phyloP scores from a whole-genome alignment of 2,888 invertebrate species.

The Dynastes maya region DNA sequence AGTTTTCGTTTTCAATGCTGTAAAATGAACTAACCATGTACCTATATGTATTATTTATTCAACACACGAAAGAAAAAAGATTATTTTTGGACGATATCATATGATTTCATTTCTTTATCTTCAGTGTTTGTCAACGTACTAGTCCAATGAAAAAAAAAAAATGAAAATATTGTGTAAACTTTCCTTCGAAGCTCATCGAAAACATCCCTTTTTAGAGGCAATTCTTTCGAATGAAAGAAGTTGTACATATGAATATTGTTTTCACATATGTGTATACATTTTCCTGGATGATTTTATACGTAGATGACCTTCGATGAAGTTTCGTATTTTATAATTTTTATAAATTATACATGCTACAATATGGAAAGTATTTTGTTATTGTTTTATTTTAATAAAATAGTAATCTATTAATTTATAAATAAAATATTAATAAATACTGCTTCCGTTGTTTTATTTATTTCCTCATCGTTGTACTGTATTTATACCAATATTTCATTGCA shows the following conservation, averaged over 20 bases:
- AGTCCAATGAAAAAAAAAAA: constrained; percentile 60
- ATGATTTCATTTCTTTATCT: constrained; percentile 16
- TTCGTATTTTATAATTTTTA: constrained; percentile 8
- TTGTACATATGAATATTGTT: too few relatives aligned
- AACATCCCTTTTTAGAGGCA: neutral
- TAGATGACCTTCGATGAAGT: constrained; percentile 47
- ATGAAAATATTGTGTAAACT: neutral
- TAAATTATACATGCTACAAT: constrained; percentile 24
- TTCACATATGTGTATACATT: too few relatives aligned
- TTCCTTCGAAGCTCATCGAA: neutral
- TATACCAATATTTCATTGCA: neutral
- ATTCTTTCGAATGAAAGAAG: neutral
- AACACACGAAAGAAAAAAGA: neutral
- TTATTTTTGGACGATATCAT: neutral
- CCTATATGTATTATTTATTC: too few relatives aligned
- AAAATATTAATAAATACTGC: constrained; percentile 49
- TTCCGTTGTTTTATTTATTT: constrained; percentile 25
- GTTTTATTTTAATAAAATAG: constrained; percentile 55
- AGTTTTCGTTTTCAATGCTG: constrained; percentile 33
- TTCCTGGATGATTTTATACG: too few relatives aligned
- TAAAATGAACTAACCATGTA: too few relatives aligned
- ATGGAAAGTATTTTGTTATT: constrained; percentile 55
- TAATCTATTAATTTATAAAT: constrained; percentile 56
- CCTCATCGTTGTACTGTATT: neutral
- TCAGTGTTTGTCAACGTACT: constrained; percentile 66